Conservation (phyloP, 1,140 invertebrate species). For the Anoplolepis gracilipes region DNA sequence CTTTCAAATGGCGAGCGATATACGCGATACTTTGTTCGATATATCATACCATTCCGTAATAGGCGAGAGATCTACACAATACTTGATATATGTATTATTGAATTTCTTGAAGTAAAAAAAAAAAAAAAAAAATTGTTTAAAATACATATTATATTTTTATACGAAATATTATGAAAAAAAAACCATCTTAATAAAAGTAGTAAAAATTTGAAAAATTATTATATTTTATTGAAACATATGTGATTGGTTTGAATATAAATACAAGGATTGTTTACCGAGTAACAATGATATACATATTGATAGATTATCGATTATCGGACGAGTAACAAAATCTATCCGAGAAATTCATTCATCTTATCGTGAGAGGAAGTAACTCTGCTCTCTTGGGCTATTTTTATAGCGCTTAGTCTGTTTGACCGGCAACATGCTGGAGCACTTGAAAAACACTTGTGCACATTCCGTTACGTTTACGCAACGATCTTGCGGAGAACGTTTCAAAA, state of each 20-base stretch:
- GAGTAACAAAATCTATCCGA: conserved; percentile 75
- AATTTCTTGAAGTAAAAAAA: not conserved
- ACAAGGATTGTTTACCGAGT: not conserved
- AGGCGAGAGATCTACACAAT: not conserved
- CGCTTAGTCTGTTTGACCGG: conserved; percentile 82
- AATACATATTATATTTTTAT: not conserved
- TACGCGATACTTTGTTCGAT: conserved; percentile 41
- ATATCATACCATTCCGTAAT: conserved; percentile 35
- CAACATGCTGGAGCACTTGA: conserved; percentile 86
- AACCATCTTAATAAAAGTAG: not conserved
- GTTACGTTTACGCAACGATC: conserved; percentile 83
- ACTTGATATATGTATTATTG: not conserved
- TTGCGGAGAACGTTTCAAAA: conserved; percentile 71
- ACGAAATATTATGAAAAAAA: not conserved
- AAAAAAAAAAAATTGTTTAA: not conserved
- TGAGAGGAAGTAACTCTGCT: conserved; percentile 78
- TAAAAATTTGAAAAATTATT: not conserved
- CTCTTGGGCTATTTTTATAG: conserved; percentile 85
- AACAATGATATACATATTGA: not conserved
- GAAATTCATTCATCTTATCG: conserved; percentile 70
- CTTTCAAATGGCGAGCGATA: conserved; percentile 36
- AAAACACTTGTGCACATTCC: conserved; percentile 85
- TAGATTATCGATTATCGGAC: conserved; percentile 63
- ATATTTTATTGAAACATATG: not conserved
- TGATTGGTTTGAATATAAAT: not conserved